A percentile compares a stretch with the other conserved stretches of the same genome.
These are phyloP conservation scores for Palythoa grandiflora DNA, from an alignment of 92 coral and sea anemone species.

Conservation along the genomic window DNA sequence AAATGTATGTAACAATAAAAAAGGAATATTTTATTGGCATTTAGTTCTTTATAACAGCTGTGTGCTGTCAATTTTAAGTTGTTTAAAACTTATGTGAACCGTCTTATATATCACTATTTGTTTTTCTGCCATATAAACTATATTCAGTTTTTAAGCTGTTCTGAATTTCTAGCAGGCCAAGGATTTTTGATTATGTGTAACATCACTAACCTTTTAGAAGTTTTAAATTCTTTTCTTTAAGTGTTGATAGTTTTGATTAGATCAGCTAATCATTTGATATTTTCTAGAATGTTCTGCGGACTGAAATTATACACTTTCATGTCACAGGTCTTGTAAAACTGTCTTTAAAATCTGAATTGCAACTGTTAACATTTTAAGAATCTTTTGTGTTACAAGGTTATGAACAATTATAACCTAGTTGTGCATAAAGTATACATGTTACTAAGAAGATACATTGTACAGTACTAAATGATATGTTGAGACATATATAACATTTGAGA, in stretches of 20 bases:
- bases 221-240: constrained; percentile 33
- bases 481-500: neutral
- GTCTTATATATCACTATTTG: neutral
- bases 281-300: constrained; percentile 37
- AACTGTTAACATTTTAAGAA: neutral
- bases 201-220: constrained; percentile 5
- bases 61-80: neutral
- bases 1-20: neutral
- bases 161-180: neutral
- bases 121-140: neutral
- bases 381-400: neutral
- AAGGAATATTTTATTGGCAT: too few relatives aligned
- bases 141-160: constrained; percentile 19
- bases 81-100: neutral
- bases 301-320: neutral
- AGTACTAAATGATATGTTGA: neutral
- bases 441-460: neutral
- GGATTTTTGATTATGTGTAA: neutral
- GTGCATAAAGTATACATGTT: neutral
- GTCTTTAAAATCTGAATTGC: neutral
- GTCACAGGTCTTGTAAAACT: neutral
- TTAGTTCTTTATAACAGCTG: neutral
- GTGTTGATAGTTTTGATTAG: constrained; percentile 27
- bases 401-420: neutral
- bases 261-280: neutral